Evolutionary conservation across 2,888 invertebrate species (phyloP).

Genomic region (Rambutsinella grinnellia): DNA sequence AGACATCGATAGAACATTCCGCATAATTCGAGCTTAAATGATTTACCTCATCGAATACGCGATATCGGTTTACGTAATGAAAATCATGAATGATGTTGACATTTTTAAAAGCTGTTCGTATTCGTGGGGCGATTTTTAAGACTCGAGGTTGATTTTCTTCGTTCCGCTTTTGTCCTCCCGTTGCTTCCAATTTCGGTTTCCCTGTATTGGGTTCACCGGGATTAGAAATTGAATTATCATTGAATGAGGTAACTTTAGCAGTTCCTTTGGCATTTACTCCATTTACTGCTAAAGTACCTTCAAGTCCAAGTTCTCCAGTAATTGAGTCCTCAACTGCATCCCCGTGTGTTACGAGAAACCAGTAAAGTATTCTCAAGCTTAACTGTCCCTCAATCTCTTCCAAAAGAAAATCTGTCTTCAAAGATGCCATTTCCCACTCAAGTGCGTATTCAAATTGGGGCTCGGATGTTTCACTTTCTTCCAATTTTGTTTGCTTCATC

Average conservation of each 20-base stretch:
- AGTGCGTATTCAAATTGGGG: constrained; percentile 48
- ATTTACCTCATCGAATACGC: constrained; percentile 65
- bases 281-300: constrained; percentile 10
- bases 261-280: constrained; percentile 4
- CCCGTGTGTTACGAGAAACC: constrained; percentile 63
- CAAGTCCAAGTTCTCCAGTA: constrained; percentile 38
- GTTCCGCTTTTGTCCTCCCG: too few relatives aligned
- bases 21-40: background rate
- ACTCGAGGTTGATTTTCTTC: constrained; percentile 7
- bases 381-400: constrained; percentile 65
- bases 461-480: constrained; percentile 21
- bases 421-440: constrained; percentile 59
- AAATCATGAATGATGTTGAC: constrained; percentile 63
- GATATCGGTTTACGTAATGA: constrained; percentile 64
- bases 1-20: background rate
- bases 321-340: constrained; percentile 62
- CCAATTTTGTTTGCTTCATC: constrained; percentile 62
- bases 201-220: background rate
- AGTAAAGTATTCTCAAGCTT: constrained; percentile 60
- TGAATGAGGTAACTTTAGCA: background rate
- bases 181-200: background rate
- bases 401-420: constrained; percentile 63
- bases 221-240: background rate
- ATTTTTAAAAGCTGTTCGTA: constrained; percentile 56
- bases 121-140: constrained; percentile 62